Conservation (phyloP, 2,888 invertebrate genomes). For the Chrysotoxum bicinctum region DNA sequence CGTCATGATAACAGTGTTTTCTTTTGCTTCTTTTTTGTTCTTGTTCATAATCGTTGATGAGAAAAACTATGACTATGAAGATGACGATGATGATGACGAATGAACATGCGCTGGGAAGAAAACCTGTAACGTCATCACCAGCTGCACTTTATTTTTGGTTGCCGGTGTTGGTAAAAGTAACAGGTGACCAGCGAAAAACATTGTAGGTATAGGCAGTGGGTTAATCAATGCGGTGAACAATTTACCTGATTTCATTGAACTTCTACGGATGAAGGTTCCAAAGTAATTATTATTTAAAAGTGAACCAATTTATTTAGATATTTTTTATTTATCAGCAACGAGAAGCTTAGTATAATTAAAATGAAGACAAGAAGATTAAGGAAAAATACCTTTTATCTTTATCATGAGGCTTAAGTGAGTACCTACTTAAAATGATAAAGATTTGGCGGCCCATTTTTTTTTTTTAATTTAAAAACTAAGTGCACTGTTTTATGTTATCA, state of each 20-base stretch:
- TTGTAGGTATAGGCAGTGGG: neutral
- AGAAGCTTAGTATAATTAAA: neutral
- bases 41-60: neutral
- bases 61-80: neutral
- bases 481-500: neutral
- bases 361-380: neutral
- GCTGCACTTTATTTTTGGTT: constrained; percentile 1
- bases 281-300: neutral
- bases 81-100: constrained; percentile 5
- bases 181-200: constrained; percentile 50
- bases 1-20: neutral
- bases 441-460: neutral
- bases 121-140: constrained; percentile 54
- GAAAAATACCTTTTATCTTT: neutral
- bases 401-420: neutral
- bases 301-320: neutral
- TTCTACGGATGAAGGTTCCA: neutral
- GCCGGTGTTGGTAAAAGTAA: neutral
- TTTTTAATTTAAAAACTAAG: neutral
- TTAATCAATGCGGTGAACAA: neutral
- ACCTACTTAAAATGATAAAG: too few relatives aligned
- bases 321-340: neutral
- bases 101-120: constrained; percentile 22
- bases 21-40: neutral
- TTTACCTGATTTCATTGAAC: neutral